Base-by-base conservation (phyloP, 2,888 invertebrate genomes). In the Agapostemon virescens region DNA sequence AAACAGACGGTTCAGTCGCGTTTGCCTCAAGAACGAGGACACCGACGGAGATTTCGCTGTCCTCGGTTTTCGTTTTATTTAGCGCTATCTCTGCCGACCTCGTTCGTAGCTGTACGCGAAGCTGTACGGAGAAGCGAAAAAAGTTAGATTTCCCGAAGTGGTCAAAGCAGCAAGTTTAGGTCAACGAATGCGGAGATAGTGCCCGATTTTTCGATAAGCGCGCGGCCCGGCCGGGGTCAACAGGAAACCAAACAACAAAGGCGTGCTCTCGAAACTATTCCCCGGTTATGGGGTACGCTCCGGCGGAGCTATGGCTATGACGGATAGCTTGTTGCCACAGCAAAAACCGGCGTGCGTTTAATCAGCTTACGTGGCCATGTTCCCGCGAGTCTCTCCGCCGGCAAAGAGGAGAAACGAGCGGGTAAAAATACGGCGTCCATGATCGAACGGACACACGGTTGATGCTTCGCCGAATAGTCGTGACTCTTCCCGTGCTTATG, bases 401-500 rank as follows among this genome's bases (percentile, higher is more conserved):
- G 38, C 36, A 36, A 49, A n/a, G 49, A 49, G 38, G 64, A 26
- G 52, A 6, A 33, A 23, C 17, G 17, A n/a, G 42, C 20, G 20
- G n/a, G 20, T 6, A 49, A 75, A 30, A 45, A 52, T 71, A 58
- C 66, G 13, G n/a, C 36, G 26, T 15, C 3, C 15, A 36, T 23
- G 17, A 33, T 23, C 67, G 38, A 7, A 26, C 38, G 67, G 17
- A 23, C 42, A 71, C 40, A 49, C n/a, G 49, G 68, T 55, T 74
- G 81, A 79, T 55, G 69, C 52, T 38, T 33, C 30, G 76, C 64
- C 72, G 73, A 79, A 79, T 81, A 81, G 79, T 81, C 71, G 75
- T 49, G 61, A 78, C 33, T 36, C 69, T 71, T n/a, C n/a, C 49
- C n/a, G 66, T 70, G 81, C 33, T 77, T 49, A 17, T 26, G 70